Percentiles rank a stretch among this genome's conserved stretches.
phyloP scores from a whole-genome alignment of 2,797 vertebrate species.

The Macrochelys suwanniensis region DNA sequence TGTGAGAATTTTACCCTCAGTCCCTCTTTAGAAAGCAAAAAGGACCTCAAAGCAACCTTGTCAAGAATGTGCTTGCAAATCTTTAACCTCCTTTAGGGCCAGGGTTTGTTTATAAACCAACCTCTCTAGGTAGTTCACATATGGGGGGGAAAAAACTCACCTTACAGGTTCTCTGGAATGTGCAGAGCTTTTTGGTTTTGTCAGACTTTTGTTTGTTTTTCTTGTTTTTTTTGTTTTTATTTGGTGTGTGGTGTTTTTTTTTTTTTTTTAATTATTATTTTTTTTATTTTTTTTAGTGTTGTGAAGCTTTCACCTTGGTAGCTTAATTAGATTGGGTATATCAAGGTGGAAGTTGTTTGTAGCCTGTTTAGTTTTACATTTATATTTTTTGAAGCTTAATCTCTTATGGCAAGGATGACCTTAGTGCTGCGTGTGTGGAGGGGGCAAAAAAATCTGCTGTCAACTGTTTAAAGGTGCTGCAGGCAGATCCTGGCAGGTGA shows the following conservation, averaged over 20 bases:
- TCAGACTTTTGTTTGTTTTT: too few species aligned
- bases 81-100: neutral
- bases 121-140: neutral
- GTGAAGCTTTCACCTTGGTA: neutral
- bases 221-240: too few species aligned
- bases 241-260: neutral
- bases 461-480: neutral
- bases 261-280: too few species aligned
- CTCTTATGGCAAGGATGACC: neutral
- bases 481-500: neutral
- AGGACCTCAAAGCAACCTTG: neutral
- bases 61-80: conserved; percentile 34
- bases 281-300: neutral
- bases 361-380: conserved; percentile 56
- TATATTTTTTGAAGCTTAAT: conserved; percentile 45
- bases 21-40: neutral
- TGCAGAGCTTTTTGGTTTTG: neutral
- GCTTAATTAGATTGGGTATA: conserved; percentile 27
- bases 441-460: neutral
- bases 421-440: neutral
- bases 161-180: conserved; percentile 13
- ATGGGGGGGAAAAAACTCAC: neutral
- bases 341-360: conserved; percentile 46
- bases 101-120: neutral
- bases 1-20: accelerated